A percentile compares a stretch with the other conserved stretches of the same genome.
phyloP scores from a whole-genome alignment of 2,113 vertebrate species.

The Aix galericulata region DNA sequence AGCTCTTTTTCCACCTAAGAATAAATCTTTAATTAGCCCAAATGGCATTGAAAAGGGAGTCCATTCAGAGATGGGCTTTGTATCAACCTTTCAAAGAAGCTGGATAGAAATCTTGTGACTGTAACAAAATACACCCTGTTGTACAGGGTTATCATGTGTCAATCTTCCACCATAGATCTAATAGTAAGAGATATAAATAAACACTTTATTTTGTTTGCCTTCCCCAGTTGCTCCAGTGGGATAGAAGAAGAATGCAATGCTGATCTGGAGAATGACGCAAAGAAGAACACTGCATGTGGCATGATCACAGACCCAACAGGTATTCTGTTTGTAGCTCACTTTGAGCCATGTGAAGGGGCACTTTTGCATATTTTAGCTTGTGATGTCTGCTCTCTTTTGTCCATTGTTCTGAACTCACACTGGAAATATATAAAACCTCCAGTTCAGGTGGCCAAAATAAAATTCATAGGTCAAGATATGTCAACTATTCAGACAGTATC shows the following conservation, averaged over 20 bases:
- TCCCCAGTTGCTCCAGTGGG: slow-evolving; percentile 58
- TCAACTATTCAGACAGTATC: not conserved
- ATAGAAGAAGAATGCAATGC: slow-evolving; percentile 68
- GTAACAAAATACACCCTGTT: not conserved
- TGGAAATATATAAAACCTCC: not conserved
- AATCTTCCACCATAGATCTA: not conserved
- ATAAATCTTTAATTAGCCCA: not conserved
- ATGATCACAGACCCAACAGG: slow-evolving; percentile 80
- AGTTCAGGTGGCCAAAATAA: not conserved
- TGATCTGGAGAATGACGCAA: slow-evolving; percentile 76
- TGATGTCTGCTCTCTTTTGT: not conserved
- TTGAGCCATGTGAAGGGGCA: not conserved
- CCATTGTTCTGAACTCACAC: not conserved
- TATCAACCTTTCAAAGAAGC: slow-evolving; percentile 24
- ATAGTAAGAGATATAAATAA: not conserved
- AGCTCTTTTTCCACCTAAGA: not conserved
- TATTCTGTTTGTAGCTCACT: slow-evolving; percentile 23
- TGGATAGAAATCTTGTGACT: slow-evolving; percentile 10
- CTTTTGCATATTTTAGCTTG: not conserved
- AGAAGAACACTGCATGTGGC: slow-evolving; percentile 80
- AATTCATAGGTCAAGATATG: not conserved
- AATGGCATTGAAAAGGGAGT: not conserved
- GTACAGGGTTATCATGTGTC: not conserved
- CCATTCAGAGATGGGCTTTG: not conserved
- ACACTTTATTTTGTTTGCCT: not conserved